Evolutionary conservation across 2,797 vertebrate species (phyloP).

Genomic region (Amblyopsis hoosieri): DNA sequence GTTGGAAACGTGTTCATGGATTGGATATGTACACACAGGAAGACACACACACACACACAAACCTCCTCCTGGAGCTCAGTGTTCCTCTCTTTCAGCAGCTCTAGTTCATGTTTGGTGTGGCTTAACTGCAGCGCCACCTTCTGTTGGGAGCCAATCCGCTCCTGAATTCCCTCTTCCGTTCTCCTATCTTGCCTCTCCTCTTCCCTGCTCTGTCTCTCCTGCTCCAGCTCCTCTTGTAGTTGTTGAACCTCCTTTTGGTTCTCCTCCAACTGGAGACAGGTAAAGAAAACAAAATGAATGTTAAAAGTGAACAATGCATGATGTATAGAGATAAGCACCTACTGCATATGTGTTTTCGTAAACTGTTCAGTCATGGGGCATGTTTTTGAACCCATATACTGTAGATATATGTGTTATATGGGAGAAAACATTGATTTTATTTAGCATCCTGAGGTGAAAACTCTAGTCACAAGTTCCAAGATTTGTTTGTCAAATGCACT

Average conservation of each 20-base stretch:
- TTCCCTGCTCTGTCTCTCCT: constrained; percentile 70
- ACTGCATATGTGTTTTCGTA: too few species aligned
- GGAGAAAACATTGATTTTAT: too few species aligned
- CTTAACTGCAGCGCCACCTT: constrained; percentile 80
- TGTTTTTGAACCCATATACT: too few species aligned
- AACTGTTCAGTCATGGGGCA: too few species aligned
- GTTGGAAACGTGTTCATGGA: too few species aligned
- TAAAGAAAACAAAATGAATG: neutral
- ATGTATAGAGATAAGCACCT: constrained; percentile 2
- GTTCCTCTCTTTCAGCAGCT: constrained; percentile 74
- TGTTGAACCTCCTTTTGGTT: constrained; percentile 71
- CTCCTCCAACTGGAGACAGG: constrained; percentile 63
- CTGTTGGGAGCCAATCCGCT: constrained; percentile 66
- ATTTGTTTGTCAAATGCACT: too few species aligned
- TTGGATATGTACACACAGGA: constrained; percentile 4
- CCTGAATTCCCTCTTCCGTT: constrained; percentile 49
- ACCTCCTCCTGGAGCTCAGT: constrained; percentile 82
- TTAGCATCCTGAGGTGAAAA: too few species aligned
- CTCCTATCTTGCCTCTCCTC: constrained; percentile 66
- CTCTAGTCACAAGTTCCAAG: too few species aligned
- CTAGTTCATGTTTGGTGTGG: constrained; percentile 69
- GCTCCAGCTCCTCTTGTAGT: constrained; percentile 70
- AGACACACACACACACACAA: constrained; percentile 23
- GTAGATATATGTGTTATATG: too few species aligned
- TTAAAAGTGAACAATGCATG: neutral